Base-by-base conservation (phyloP, 2,797 vertebrate species). In the Perodicticus potto region DNA sequence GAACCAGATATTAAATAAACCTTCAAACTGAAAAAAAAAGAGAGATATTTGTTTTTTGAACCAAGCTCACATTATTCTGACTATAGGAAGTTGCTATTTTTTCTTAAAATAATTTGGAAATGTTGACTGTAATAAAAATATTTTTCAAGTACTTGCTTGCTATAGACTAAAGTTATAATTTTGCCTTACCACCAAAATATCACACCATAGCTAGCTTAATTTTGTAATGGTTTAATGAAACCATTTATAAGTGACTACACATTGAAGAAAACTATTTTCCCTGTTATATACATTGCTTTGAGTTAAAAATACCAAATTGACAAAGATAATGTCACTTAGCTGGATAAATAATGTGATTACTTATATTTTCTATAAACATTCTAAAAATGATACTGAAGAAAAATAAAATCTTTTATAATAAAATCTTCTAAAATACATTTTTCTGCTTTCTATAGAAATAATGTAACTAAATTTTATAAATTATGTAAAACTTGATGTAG, bases 371-470 rank as follows among this genome's bases (percentile, higher is more conserved):
- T 78, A 43, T 86, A 74, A 77, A 65, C 16, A 72, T 17, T 86
- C 78, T 91, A 93, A 86, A 91, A 92, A 82, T 85, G 29, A 87
- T 92, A 91, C 70, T 63, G 45, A 87, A 92, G 86, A 77, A 96
- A 94, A 96, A 89, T 32, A 45, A 90, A 89, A 84, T 16, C 45
- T 93, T 94, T 74, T 32, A 82, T 53, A 96, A 92, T 32, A 45
- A 90, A 89, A 81, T 16, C 40, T 93, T 94, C 65, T 27, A 85
- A 96, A 85, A 83, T 32, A 73, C 10, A 74, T 67, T 93, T 77
- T 92, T 94, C 84, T 91, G 25, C 69, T 88, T 90, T 87, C 45
- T 74, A 67, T 87, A 22, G 70, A 95, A 97, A 84, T 88, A 89
- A 90, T 86, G 3, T 69, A 93, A 91, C 82, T 90, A 49, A 73